Conservation (phyloP, 1,140 invertebrate genomes). For the Plodia interpunctella region DNA sequence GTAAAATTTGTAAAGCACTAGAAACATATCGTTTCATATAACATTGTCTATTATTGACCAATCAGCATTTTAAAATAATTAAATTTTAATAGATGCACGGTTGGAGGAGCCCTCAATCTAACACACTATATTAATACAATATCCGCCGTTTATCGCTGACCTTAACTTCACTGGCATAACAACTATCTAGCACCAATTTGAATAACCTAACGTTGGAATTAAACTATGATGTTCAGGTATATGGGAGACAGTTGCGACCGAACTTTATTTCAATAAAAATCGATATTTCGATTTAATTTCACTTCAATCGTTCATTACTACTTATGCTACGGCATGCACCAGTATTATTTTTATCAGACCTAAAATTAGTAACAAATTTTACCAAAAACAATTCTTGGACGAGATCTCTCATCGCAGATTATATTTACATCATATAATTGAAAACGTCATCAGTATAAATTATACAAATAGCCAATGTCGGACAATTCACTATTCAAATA, state of each 20-base stretch:
- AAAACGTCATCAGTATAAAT: neutral
- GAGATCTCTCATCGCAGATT: neutral
- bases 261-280: neutral
- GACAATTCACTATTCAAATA: neutral
- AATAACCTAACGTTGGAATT: slow-evolving; percentile 33
- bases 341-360: slow-evolving; percentile 46
- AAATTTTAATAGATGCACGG: no score
- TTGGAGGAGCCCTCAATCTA: no score
- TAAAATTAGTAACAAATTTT: slow-evolving; percentile 43
- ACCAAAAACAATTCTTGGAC: slow-evolving; percentile 13
- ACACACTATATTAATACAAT: neutral
- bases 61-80: no score
- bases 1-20: no score
- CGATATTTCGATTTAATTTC: neutral
- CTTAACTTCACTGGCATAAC: slow-evolving; percentile 48
- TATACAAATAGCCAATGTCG: neutral
- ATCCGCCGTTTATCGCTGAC: neutral
- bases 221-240: slow-evolving; percentile 35
- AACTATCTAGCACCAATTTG: slow-evolving; percentile 59
- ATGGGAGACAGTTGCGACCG: slow-evolving; percentile 23
- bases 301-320: slow-evolving; percentile 29
- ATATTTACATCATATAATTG: neutral
- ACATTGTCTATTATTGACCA: neutral
- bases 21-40: no score
- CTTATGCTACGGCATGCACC: slow-evolving; percentile 72